Evolutionary conservation across 92 coral and sea anemone genomes (phyloP).

Genomic region (Heteractis magnifica): DNA sequence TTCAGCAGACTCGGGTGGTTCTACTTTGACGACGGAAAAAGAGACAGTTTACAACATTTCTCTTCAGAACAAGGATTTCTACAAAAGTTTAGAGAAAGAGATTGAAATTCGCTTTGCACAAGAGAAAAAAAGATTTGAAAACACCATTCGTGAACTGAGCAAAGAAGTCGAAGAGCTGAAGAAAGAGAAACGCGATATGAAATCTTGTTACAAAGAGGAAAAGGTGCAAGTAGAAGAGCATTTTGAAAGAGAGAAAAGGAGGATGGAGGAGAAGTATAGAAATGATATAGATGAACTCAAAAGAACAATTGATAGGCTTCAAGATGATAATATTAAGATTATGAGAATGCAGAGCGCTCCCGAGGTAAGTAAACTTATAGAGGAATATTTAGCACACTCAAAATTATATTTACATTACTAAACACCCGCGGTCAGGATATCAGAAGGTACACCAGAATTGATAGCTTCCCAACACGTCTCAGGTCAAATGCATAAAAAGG

Average conservation of each 20-base stretch:
- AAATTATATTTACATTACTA: too few relatives aligned
- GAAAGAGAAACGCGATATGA: conserved; percentile 64
- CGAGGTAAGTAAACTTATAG: conserved; percentile 35
- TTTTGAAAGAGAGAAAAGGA: conserved; percentile 68
- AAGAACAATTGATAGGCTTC: conserved; percentile 35
- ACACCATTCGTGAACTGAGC: conserved; percentile 54
- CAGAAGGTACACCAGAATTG: too few relatives aligned
- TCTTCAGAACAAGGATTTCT: conserved; percentile 16
- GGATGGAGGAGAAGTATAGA: conserved; percentile 62
- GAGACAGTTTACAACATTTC: conserved; percentile 9
- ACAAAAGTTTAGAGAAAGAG: conserved; percentile 39
- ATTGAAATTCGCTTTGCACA: conserved; percentile 34
- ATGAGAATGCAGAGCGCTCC: neutral
- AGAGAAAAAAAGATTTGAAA: conserved; percentile 44
- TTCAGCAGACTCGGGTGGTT: conserved; percentile 17
- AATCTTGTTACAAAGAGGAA: conserved; percentile 56
- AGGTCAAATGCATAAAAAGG: neutral
- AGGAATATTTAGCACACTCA: neutral
- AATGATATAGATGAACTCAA: conserved; percentile 53
- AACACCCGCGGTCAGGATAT: too few relatives aligned
- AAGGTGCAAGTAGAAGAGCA: conserved; percentile 62
- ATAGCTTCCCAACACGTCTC: neutral
- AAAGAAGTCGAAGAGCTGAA: conserved; percentile 54
- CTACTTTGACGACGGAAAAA: conserved; percentile 2
- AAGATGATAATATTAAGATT: conserved; percentile 16